These are phyloP conservation scores for Plagiodera versicolora DNA, from an alignment of 2,888 invertebrate species.

Conservation along the genomic window DNA sequence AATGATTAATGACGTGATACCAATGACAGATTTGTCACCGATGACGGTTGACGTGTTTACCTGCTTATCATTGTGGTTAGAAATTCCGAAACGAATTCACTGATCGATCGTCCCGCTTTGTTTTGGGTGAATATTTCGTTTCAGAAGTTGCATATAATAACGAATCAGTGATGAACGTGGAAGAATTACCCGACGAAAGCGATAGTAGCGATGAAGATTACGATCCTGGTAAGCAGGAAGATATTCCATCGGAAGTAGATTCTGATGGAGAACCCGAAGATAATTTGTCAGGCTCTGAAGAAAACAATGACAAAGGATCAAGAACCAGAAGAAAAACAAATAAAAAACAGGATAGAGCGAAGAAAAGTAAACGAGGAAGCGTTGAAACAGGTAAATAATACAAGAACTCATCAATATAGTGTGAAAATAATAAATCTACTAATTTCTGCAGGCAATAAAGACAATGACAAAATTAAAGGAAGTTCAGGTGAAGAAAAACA, in stretches of 20 bases:
- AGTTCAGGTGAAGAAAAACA: constrained; percentile 68
- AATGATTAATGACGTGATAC: no score
- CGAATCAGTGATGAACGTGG: constrained; percentile 36
- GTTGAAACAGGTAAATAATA: constrained; percentile 24
- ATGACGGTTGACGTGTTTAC: no score
- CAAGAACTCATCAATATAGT: no score
- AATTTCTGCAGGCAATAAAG: constrained; percentile 2
- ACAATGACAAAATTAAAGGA: constrained; percentile 26
- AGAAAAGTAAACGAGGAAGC: constrained; percentile 40
- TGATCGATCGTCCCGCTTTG: no score
- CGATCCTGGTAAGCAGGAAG: constrained; percentile 63
- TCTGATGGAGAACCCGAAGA: constrained; percentile 67
- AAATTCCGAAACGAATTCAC: no score
- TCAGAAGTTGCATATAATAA: no score
- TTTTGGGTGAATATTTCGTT: no score
- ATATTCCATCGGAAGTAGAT: constrained; percentile 68
- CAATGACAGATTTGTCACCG: no score
- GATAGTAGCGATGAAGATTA: constrained; percentile 81
- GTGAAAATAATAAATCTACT: no score
- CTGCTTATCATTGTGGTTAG: no score
- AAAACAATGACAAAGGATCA: constrained; percentile 37
- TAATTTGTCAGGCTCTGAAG: constrained; percentile 60
- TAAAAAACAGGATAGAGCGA: constrained; percentile 42
- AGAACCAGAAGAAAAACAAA: constrained; percentile 41
- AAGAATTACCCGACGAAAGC: constrained; percentile 64